These are phyloP conservation scores for Tethea ocularis DNA, from an alignment of 2,888 invertebrate genomes.

Conservation along the genomic window DNA sequence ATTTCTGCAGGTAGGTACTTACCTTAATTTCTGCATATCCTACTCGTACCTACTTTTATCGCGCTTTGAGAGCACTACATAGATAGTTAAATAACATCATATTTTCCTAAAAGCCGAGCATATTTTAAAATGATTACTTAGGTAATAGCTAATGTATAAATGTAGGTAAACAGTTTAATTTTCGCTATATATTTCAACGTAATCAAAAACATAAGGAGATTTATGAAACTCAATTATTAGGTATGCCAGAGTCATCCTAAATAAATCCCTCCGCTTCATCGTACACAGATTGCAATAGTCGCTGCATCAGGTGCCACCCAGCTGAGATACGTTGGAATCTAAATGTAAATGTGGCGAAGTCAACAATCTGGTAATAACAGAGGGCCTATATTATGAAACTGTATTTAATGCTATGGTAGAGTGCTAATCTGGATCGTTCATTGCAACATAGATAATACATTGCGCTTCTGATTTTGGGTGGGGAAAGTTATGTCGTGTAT, in stretches of 20 bases:
- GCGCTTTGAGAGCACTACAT: background rate
- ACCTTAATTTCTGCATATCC: no score
- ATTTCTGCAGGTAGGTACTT: no score
- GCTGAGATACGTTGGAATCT: constrained; percentile 32
- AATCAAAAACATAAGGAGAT: constrained; percentile 22
- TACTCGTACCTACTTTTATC: no score
- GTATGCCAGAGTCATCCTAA: constrained; percentile 18
- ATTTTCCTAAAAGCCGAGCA: no score
- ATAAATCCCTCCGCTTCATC: constrained; percentile 21
- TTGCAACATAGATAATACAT: no score
- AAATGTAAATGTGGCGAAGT: constrained; percentile 35
- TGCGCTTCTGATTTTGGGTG: background rate
- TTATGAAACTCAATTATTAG: constrained; percentile 26
- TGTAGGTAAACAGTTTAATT: no score
- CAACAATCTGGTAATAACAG: constrained; percentile 11
- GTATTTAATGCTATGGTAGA: background rate
- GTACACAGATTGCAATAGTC: constrained; percentile 28
- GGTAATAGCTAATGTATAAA: no score
- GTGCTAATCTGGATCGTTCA: background rate
- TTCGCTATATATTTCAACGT: constrained; percentile 18
- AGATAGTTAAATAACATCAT: no score
- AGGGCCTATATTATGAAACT: constrained; percentile 9
- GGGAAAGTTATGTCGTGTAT: constrained; percentile 9
- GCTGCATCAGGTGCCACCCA: constrained; percentile 35
- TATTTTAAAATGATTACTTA: no score